Evolutionary conservation across 2,888 invertebrate genomes (phyloP), one percentile per base, ranked within the genome.

Genomic region (Ectropis crepuscularia): DNA sequence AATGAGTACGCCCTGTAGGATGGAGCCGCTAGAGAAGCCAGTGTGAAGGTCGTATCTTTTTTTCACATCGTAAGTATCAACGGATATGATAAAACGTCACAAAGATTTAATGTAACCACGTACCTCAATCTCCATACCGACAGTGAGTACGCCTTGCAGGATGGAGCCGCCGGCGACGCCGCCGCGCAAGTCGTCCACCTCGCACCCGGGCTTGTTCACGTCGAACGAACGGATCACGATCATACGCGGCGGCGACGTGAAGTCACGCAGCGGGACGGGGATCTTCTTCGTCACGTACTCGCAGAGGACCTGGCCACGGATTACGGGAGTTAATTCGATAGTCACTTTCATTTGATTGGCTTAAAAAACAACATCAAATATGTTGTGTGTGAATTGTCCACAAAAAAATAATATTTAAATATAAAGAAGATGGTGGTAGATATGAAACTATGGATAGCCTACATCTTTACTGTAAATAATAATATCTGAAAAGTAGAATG

Each of bases 91-190:
- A 1, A 28, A 28, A 28, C 16, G 16, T 28, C 16, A 28, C 4
- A 28, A 28, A 28, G 2, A 28, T 28, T 2, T 4, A 4, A 28
- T 2, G 16, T 45, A 45, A 0, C 28, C 6, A 57, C 58, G 71
- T 67, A 98, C 98, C 93, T 99, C 99, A 71, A 99, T 99, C 92
- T 99, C 99, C 95, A 99, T 99, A 47, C 99, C 99, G 70, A 99
- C 98, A 89, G 97, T 98, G 37, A 99, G 94, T 36, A 99, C 99
- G 62, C 99, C 99, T 81, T 97, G 96, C 43, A 99, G 93, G 79
- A 99, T 99, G 83, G 99, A 99, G 47, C 99, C 99, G 71, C 99
- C 99, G 61, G 99, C 99, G 37, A 99, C 99, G 37, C 99, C 99
- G 45, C 99, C 99, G 85, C 99, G 97, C 61, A 99, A 93, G 88